These are phyloP conservation scores for Neolamprologus brichardi DNA, from an alignment of 2,113 vertebrate genomes.

Conservation along the genomic window DNA sequence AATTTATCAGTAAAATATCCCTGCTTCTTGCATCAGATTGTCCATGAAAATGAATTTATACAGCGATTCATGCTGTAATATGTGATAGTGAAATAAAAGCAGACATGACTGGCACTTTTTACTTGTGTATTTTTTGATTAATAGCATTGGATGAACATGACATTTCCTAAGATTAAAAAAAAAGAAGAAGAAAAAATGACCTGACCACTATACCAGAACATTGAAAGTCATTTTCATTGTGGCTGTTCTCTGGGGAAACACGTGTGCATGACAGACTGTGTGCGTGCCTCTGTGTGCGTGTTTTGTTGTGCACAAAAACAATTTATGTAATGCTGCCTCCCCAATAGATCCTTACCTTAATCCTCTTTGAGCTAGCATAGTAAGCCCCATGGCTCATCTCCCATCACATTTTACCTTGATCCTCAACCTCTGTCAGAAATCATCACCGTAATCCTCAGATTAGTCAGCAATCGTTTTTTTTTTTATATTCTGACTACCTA, in stretches of 20 bases:
- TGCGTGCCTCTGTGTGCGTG: background rate
- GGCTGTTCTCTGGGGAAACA: background rate
- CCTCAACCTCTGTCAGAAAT: constrained; percentile 65
- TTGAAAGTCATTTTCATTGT: background rate
- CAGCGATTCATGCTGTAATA: background rate
- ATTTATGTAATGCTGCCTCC: constrained; percentile 58
- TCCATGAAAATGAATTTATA: background rate
- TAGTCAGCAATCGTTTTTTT: constrained; percentile 52
- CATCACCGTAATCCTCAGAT: constrained; percentile 66
- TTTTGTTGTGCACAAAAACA: constrained; percentile 38
- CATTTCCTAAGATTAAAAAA: background rate
- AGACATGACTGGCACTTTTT: background rate
- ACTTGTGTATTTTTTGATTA: background rate
- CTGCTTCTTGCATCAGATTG: background rate
- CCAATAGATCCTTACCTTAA: constrained; percentile 64
- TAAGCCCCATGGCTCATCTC: constrained; percentile 61
- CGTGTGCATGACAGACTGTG: background rate
- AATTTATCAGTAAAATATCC: background rate
- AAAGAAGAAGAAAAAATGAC: background rate
- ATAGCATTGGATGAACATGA: background rate
- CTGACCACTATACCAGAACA: background rate
- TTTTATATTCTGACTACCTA: background rate
- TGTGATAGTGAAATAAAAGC: background rate
- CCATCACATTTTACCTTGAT: constrained; percentile 60
- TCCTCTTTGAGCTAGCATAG: constrained; percentile 55